phyloP scores from a whole-genome alignment of 2,797 vertebrate species.

The Lithobates pipiens region DNA sequence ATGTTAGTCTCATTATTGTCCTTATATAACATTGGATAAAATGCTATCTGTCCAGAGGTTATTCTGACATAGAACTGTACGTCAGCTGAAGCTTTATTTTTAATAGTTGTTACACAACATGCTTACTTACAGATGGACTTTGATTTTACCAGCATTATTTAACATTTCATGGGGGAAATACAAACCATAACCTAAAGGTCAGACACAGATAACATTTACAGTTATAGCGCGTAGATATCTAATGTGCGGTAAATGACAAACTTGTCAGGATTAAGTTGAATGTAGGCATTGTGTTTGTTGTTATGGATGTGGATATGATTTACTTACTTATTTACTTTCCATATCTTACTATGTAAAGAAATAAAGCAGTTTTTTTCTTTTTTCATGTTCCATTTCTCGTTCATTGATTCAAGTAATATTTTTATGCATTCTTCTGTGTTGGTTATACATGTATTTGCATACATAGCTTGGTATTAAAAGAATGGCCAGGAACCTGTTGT shows the following conservation, averaged over 20 bases:
- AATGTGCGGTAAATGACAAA: background rate
- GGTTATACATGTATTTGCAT: too few relatives aligned
- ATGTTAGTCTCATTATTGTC: background rate
- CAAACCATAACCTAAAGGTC: conserved; percentile 10
- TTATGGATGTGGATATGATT: background rate
- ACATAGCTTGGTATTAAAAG: too few relatives aligned
- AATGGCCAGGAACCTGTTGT: too few relatives aligned
- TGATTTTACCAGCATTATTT: conserved; percentile 11
- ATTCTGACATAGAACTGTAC: background rate
- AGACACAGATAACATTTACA: background rate
- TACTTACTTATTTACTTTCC: background rate
- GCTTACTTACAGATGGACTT: conserved; percentile 31
- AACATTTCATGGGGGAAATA: conserved; percentile 3
- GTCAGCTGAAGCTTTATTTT: background rate
- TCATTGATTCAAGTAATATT: too few relatives aligned
- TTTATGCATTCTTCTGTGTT: too few relatives aligned
- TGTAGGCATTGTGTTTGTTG: background rate
- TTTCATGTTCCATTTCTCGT: background rate
- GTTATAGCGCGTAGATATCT: background rate
- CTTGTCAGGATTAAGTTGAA: background rate
- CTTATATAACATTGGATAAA: conserved; percentile 15
- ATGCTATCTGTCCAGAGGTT: background rate
- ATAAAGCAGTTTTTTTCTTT: background rate
- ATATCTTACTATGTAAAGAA: background rate
- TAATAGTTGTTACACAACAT: background rate